Conservation (phyloP, 2,888 invertebrate genomes). For the Cheilosia soror region DNA sequence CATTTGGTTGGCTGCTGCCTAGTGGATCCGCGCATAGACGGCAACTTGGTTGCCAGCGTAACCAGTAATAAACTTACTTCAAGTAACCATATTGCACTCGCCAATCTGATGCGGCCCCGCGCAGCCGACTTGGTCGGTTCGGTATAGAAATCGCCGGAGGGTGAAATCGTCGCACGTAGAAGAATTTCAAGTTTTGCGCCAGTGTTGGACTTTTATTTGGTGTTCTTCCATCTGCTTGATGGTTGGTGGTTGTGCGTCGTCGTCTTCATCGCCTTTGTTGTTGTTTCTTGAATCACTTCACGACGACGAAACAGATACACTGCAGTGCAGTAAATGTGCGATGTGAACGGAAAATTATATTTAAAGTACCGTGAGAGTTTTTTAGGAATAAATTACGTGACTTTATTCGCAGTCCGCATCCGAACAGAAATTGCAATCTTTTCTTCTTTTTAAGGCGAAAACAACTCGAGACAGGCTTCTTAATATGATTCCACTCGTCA, state of each 20-base stretch:
- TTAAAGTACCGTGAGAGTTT: conserved; percentile 76
- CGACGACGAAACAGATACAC: conserved; percentile 70
- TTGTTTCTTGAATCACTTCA: conserved; percentile 44
- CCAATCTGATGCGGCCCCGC: conserved; percentile 76
- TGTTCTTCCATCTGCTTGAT: conserved; percentile 42
- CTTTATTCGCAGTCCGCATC: conserved; percentile 72
- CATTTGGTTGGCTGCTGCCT: conserved; percentile 83
- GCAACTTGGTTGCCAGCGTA: conserved; percentile 72
- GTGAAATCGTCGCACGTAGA: conserved; percentile 76
- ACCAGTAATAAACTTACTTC: conserved; percentile 76
- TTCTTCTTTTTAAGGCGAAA: conserved; percentile 39
- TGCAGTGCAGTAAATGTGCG: conserved; percentile 82
- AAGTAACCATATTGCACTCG: conserved; percentile 74
- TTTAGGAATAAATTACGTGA: conserved; percentile 76
- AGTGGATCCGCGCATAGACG: conserved; percentile 70
- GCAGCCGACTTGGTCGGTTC: conserved; percentile 56
- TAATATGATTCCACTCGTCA: conserved; percentile 54
- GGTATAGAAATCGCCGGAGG: conserved; percentile 65
- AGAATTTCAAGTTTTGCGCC: conserved; percentile 72
- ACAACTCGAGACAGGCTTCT: conserved; percentile 59
- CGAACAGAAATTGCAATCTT: conserved; percentile 73
- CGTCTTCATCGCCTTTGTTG: conserved; percentile 28
- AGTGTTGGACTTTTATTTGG: conserved; percentile 66
- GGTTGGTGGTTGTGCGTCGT: conserved; percentile 56
- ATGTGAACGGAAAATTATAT: conserved; percentile 80